Conservation (phyloP, 2,113 vertebrate species). For the Triplophysa siluroides region DNA sequence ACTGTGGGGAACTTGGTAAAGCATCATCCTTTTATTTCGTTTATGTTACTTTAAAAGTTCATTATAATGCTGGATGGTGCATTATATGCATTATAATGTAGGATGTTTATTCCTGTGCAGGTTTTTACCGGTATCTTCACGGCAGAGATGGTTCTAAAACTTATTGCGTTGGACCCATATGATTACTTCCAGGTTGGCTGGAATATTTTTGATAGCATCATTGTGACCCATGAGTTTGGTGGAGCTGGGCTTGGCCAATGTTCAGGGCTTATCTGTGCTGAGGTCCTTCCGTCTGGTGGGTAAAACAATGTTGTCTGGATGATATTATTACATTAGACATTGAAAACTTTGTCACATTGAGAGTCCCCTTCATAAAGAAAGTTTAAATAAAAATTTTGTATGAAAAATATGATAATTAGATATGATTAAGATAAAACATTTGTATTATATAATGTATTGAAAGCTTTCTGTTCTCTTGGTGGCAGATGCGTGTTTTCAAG, state of each 20-base stretch:
- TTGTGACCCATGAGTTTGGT: slow-evolving; percentile 93
- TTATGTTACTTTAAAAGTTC: too few relatives aligned
- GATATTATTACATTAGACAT: too few relatives aligned
- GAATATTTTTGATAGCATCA: slow-evolving; percentile 97
- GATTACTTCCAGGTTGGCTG: slow-evolving; percentile 95
- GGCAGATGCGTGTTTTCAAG: slow-evolving; percentile 92
- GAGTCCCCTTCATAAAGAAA: too few relatives aligned
- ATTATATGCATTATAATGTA: too few relatives aligned
- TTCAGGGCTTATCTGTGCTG: slow-evolving; percentile 90
- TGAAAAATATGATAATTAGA: too few relatives aligned
- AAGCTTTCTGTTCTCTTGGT: background rate
- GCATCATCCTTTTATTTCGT: background rate
- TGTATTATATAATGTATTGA: too few relatives aligned
- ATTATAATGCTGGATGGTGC: background rate
- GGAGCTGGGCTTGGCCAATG: slow-evolving; percentile 86
- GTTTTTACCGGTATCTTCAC: slow-evolving; percentile 96
- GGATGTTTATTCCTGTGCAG: slow-evolving; percentile 63
- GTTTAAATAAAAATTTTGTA: too few relatives aligned
- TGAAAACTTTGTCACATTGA: too few relatives aligned
- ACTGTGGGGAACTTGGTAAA: slow-evolving; percentile 86
- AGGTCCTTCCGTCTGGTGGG: slow-evolving; percentile 93
- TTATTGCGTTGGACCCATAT: slow-evolving; percentile 92
- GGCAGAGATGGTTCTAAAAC: slow-evolving; percentile 92
- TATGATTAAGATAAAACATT: too few relatives aligned
- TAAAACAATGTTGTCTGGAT: background rate